These are phyloP conservation scores for Glandiceps talaboti DNA, from an alignment of 53 echinoderm and acorn worm genomes.

Conservation along the genomic window DNA sequence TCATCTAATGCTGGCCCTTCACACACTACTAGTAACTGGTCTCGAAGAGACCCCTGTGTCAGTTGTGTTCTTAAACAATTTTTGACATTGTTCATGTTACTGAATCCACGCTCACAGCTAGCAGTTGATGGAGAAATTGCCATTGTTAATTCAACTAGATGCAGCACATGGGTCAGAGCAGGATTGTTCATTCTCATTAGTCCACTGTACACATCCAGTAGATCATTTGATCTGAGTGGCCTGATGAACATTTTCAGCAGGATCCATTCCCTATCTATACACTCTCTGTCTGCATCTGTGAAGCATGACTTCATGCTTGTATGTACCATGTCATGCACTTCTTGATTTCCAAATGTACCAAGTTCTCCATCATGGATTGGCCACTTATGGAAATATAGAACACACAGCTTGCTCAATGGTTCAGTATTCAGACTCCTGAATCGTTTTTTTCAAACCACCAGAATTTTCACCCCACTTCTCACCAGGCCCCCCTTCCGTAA, in stretches of 20 bases:
- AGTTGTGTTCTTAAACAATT: neutral
- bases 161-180: neutral
- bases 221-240: neutral
- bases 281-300: neutral
- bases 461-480: too few species aligned
- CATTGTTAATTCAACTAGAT: neutral
- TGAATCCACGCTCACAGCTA: neutral
- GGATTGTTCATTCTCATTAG: neutral
- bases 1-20: neutral
- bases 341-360: constrained; percentile 12
- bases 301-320: neutral
- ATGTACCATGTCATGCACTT: neutral
- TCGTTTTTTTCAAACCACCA: too few species aligned
- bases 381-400: constrained; percentile 15
- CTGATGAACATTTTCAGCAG: neutral
- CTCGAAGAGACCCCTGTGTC: neutral
- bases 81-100: neutral
- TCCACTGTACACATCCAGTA: neutral
- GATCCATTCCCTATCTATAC: neutral
- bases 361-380: constrained; percentile 9
- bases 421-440: constrained; percentile 3
- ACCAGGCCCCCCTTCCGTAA: too few species aligned
- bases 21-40: neutral
- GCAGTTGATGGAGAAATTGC: neutral
- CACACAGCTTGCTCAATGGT: neutral